phyloP scores from a whole-genome alignment of 2,113 vertebrate genomes.

The Pseudorasbora parva region DNA sequence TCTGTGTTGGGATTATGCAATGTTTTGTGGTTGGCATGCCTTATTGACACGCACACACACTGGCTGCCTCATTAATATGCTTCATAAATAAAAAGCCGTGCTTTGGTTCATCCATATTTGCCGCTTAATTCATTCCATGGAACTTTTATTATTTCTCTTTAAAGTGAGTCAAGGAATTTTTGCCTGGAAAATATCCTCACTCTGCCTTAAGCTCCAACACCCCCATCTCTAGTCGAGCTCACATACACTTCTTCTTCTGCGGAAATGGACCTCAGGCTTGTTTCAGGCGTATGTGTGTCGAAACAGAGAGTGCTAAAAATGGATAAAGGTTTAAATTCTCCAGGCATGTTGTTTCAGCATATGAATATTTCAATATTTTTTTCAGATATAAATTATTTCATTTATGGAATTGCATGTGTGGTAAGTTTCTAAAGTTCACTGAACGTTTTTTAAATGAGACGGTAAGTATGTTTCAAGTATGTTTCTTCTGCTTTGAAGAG shows the following conservation, averaged over 20 bases:
- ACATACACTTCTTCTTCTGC: background rate
- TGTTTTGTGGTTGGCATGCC: background rate
- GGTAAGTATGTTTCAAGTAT: background rate
- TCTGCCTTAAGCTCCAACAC: slow-evolving; percentile 31
- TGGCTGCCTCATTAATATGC: slow-evolving; percentile 17
- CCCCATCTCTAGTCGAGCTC: slow-evolving; percentile 2
- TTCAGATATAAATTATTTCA: background rate
- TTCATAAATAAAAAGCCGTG: slow-evolving; percentile 14
- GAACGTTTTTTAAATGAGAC: background rate
- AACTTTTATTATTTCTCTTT: slow-evolving; percentile 39
- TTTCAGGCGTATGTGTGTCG: slow-evolving; percentile 36
- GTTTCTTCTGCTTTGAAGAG: too few relatives aligned
- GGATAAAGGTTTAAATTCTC: slow-evolving; percentile 39
- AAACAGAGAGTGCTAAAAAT: slow-evolving; percentile 42
- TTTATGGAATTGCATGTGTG: slow-evolving; percentile 4
- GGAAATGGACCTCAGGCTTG: slow-evolving; percentile 40
- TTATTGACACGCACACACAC: background rate
- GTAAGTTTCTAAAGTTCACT: background rate
- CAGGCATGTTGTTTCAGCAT: slow-evolving; percentile 35
- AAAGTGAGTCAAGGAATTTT: slow-evolving; percentile 35
- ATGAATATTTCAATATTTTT: slow-evolving; percentile 12
- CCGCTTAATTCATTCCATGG: slow-evolving; percentile 18
- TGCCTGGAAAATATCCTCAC: background rate
- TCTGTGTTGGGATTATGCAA: background rate
- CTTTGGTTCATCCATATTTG: slow-evolving; percentile 39